Conservation (phyloP, 2,888 invertebrate species). For the Meiosimyza decipiens region DNA sequence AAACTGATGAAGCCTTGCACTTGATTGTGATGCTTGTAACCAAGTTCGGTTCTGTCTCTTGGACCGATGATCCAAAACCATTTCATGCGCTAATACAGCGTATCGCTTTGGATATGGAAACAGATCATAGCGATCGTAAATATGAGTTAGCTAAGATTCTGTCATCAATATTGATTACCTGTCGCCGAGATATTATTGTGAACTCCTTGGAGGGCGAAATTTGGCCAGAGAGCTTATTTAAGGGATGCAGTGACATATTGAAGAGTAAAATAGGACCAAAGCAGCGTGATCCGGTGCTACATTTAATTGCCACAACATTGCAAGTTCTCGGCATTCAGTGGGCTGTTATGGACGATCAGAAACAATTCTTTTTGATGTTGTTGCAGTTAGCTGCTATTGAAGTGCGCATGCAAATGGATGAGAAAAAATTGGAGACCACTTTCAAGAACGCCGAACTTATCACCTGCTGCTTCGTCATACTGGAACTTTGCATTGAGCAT, state of each 20-base stretch:
- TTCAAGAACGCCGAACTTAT: conserved; percentile 81
- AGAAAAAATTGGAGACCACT: conserved; percentile 83
- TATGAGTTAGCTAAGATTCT: conserved; percentile 88
- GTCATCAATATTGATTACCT: conserved; percentile 78
- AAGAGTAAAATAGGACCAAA: conserved; percentile 87
- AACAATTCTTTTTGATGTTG: conserved; percentile 83
- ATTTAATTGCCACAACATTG: conserved; percentile 82
- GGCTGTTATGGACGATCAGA: conserved; percentile 82
- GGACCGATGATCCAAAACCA: conserved; percentile 82
- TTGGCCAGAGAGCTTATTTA: conserved; percentile 85
- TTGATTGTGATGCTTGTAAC: conserved; percentile 81
- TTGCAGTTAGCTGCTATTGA: conserved; percentile 92
- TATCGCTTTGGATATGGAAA: conserved; percentile 87
- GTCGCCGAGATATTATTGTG: conserved; percentile 75
- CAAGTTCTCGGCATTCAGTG: conserved; percentile 87
- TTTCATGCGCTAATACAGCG: conserved; percentile 86
- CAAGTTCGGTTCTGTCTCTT: conserved; percentile 78
- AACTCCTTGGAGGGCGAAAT: conserved; percentile 77
- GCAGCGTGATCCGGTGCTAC: conserved; percentile 89
- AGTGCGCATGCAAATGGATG: conserved; percentile 93
- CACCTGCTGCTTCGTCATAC: conserved; percentile 83
- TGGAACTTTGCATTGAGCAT: conserved; percentile 82
- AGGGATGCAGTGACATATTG: conserved; percentile 84
- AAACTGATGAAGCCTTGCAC: conserved; percentile 88
- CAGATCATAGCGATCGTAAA: conserved; percentile 88